Conservation (phyloP, 2,113 vertebrate species). For the Vulpes vulpes region DNA sequence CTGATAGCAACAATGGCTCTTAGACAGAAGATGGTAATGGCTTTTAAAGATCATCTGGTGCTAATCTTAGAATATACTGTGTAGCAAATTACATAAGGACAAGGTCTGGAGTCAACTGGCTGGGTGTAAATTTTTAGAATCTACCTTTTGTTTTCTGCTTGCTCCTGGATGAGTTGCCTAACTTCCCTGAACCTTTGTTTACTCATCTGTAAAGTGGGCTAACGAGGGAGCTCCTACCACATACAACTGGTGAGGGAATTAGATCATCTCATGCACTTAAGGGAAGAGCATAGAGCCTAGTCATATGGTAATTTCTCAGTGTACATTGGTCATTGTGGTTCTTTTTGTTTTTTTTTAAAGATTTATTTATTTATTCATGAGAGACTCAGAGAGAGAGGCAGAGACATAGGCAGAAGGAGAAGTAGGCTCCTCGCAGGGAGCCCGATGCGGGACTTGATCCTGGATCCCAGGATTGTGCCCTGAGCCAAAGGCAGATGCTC, state of each 20-base stretch:
- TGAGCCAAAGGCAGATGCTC: too few species aligned
- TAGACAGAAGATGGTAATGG: background rate
- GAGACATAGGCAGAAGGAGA: too few species aligned
- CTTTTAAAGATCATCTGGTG: background rate
- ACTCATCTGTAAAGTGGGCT: background rate
- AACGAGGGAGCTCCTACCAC: background rate
- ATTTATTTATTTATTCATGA: too few species aligned
- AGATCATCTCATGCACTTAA: rapidly evolving
- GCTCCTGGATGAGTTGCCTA: background rate
- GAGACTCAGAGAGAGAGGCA: too few species aligned
- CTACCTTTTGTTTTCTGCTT: background rate
- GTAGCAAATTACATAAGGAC: background rate
- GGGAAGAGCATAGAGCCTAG: background rate
- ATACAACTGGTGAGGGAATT: background rate
- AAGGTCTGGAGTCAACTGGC: background rate
- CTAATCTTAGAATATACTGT: too few species aligned
- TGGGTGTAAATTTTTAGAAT: background rate
- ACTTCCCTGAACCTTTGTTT: background rate
- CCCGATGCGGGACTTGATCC: too few species aligned
- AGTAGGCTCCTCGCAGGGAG: too few species aligned
- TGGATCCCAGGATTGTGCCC: too few species aligned
- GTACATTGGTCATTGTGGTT: rapidly evolving
- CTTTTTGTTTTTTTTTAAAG: too few species aligned
- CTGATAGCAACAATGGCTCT: background rate
- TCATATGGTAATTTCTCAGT: background rate